Base-by-base conservation (phyloP, 2,888 invertebrate species). In the Notodonta ziczac region DNA sequence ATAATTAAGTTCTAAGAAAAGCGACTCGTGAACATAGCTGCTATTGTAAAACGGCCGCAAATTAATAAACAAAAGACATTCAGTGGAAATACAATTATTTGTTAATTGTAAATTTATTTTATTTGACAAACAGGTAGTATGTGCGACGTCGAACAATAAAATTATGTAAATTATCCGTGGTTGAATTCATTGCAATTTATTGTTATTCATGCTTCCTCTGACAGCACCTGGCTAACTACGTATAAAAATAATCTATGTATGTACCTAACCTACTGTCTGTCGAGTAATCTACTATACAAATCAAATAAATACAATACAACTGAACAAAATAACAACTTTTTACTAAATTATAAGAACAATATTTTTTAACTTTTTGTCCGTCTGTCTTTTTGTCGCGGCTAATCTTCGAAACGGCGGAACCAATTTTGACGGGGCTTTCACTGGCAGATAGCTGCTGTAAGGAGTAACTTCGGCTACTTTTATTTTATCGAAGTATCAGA, bases 1-100 rank as follows among this genome's bases (percentile, higher is more conserved):
- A 71, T 81, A n/a, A 73, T 76, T 70, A 73, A 74, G 66, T 83
- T 81, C 83, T 79, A 69, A 68, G 81, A 84, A 83, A 73, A 62
- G 62, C 63, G 58, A 50, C 58, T 59, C 67, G 71, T 75, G 76
- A 76, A 75, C 75, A 76, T 72, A 65, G 62, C 56, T 50, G 61
- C 58, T 67, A 65, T 42, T 63, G 57, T 60, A 63, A 61, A 59
- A 57, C 60, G 35, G 56, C 53, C 61, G 62, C 66, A 62, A 67
- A 72, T 65, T 74, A 69, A 80, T 60, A 74, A 71, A 70, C 61
- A 62, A 59, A n/a, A 72, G 57, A 59, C 62, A 48, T 68, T 65
- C 54, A 40, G 51, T 64, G 58, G 61, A 72, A 71, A 63, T 56
- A 56, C 42, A 8, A 56, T 56, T 56, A 56, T 13, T 42, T 40